Base-by-base conservation (phyloP, 1,140 invertebrate species). In the Listronotus oregonensis region DNA sequence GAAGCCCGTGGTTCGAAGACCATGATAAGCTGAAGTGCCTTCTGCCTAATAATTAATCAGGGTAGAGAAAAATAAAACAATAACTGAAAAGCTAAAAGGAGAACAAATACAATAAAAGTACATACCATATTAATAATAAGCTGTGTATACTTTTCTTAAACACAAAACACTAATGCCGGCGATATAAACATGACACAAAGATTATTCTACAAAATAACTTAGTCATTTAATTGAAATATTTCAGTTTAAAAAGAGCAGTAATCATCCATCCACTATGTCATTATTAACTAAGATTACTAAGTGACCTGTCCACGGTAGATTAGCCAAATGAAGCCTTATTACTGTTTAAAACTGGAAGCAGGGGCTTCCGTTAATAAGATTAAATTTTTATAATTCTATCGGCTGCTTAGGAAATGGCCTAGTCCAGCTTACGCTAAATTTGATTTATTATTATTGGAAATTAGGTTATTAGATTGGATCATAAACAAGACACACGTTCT, bases 341-440 rank as follows among this genome's bases (percentile, higher is more conserved):
- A 42, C 40, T n/a, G 47, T 10, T 15, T n/a, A 27, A 46, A n/a
- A 17, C 17, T 31, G 47, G n/a, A 52, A 14, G 6, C 32, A 37
- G 43, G 49, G 63, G 63, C 47, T 65, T 65, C 63, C 37, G 11
- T 14, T 65, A 65, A 65, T 58, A 14, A 43, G 63, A 65, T 65
- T 65, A 65, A 46, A 21, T 50, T 65, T 57, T 31, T 37, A 17
- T 65, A 65, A 58, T 58, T 50, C 54, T 46, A 50, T 65, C 37
- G 54, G 39, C 37, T 34, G 34, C 34, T 37, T 57, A 12, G 12
- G 21, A 57, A 27, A 17, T 52, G 11, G 34, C 34, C 11, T 9
- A 9, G 11, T 9, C 34, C 34, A 42, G 61, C 61, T 55, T 43
- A 44, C 32, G n/a, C 51, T 64, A 64, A 54, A 55, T 55, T 55